These are phyloP conservation scores for Globia sparganii DNA, from an alignment of 2,888 invertebrate species.

Conservation along the genomic window DNA sequence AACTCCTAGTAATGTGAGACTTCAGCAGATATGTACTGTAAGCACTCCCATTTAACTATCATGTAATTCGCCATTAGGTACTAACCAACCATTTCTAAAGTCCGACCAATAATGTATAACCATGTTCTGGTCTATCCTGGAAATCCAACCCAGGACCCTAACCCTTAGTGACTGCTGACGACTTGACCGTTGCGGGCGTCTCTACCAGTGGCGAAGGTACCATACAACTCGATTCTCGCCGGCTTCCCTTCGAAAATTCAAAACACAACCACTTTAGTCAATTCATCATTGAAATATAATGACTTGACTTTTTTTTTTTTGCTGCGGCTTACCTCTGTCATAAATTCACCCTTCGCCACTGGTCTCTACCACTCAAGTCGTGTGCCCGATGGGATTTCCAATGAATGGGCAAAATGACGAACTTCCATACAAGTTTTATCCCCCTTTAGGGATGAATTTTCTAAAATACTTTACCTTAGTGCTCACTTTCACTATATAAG, in stretches of 20 bases:
- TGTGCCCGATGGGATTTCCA: neutral
- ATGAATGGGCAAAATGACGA: neutral
- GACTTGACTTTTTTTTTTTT: too few species aligned
- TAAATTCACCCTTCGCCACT: too few species aligned
- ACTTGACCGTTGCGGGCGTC: neutral
- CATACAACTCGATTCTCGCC: too few species aligned
- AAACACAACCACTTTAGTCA: too few species aligned
- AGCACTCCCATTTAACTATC: neutral
- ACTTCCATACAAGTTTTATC: neutral
- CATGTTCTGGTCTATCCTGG: neutral
- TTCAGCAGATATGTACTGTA: conserved; percentile 2
- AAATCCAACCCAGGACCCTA: neutral
- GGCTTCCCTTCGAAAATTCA: too few species aligned
- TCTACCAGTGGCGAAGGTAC: too few species aligned
- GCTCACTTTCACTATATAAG: neutral
- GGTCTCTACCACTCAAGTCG: neutral
- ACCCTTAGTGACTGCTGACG: neutral
- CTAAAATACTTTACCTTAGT: neutral
- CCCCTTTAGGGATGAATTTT: neutral
- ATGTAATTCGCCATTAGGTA: neutral
- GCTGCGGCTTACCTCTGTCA: too few species aligned
- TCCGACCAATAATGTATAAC: neutral
- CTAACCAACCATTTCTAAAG: neutral
- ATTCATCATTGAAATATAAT: too few species aligned
- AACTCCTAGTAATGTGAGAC: conserved; percentile 5